phyloP scores from a whole-genome alignment of 2,113 vertebrate species.

The Solenodon paradoxus region DNA sequence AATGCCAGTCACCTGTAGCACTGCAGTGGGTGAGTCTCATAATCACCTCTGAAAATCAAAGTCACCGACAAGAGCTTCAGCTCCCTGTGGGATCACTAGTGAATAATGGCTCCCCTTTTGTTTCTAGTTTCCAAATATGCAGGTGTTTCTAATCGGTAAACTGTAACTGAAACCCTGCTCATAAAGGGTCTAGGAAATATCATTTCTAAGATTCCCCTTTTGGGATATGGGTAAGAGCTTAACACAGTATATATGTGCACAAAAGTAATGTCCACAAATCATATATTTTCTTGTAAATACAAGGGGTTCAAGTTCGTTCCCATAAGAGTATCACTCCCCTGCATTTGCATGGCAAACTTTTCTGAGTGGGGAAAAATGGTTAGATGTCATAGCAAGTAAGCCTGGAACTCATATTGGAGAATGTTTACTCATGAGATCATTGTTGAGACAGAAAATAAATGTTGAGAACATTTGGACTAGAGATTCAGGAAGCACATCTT shows the following conservation, averaged over 20 bases:
- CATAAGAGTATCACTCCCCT: background rate
- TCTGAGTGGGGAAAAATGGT: background rate
- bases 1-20: background rate
- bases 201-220: background rate
- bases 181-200: background rate
- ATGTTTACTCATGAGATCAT: background rate
- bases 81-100: background rate
- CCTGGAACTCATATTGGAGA: background rate
- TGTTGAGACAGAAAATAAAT: constrained; percentile 24
- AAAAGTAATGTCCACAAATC: background rate
- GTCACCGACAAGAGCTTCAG: background rate
- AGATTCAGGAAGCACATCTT: background rate
- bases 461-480: background rate
- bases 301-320: background rate
- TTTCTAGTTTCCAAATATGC: background rate
- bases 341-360: background rate
- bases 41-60: background rate
- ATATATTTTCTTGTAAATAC: background rate
- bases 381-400: background rate
- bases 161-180: background rate
- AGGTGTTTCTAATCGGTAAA: background rate
- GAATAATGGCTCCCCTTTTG: background rate
- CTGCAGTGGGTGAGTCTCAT: background rate
- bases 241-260: background rate
- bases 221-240: background rate